These are phyloP conservation scores for Sepioteuthis lessoniana DNA, from an alignment of 2,888 invertebrate genomes.

Conservation along the genomic window DNA sequence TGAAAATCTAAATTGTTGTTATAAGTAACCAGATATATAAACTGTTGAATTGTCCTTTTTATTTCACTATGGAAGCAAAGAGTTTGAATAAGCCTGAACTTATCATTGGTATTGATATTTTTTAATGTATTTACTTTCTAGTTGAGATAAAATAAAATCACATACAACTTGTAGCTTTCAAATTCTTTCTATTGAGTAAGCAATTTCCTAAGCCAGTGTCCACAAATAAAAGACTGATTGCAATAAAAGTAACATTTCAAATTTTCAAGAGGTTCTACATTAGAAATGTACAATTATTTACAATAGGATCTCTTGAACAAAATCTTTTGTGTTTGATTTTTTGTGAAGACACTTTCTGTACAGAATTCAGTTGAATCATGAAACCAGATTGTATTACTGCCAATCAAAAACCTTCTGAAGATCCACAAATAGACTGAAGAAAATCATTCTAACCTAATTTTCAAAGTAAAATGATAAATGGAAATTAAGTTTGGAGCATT, in stretches of 20 bases:
- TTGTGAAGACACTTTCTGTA: not conserved
- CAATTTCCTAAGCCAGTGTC: not conserved
- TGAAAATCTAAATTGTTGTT: no score
- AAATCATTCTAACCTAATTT: no score
- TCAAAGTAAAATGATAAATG: no score
- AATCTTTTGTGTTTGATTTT: not conserved
- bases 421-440: not conserved
- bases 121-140: not conserved
- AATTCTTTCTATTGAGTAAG: not conserved
- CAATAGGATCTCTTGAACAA: not conserved
- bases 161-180: not conserved
- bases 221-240: not conserved
- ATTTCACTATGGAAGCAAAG: not conserved
- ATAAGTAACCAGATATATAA: no score
- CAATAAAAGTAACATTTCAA: not conserved
- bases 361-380: not conserved
- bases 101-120: not conserved
- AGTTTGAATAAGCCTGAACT: not conserved
- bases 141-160: not conserved
- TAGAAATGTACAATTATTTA: not conserved
- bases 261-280: not conserved
- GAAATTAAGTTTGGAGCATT: not conserved
- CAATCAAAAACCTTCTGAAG: not conserved
- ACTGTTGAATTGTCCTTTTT: no score
- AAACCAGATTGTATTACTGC: not conserved